Evolutionary conservation across 2,888 invertebrate genomes (phyloP).

Genomic region (Himalopsyche japonica): DNA sequence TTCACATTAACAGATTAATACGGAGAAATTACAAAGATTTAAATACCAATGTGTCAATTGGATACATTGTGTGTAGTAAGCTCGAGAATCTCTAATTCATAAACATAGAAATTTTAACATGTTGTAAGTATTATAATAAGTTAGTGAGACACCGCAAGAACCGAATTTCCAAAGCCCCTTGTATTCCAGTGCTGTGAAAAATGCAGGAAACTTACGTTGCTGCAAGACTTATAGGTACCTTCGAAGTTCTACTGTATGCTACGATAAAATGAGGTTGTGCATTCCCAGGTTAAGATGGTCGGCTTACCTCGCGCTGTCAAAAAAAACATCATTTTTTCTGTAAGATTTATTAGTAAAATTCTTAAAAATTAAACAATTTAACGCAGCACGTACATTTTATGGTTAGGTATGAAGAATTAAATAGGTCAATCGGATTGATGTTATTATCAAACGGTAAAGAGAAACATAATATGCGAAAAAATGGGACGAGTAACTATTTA

Average conservation of each 20-base stretch:
- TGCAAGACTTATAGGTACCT: background rate
- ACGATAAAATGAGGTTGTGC: background rate
- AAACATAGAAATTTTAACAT: background rate
- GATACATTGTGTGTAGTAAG: background rate
- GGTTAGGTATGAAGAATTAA: too few species aligned
- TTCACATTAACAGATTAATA: background rate
- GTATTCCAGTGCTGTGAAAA: background rate
- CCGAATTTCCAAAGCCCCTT: background rate
- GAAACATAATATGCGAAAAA: too few species aligned
- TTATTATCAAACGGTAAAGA: too few species aligned
- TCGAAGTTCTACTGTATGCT: background rate
- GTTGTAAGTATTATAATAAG: background rate
- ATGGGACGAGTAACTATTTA: too few species aligned
- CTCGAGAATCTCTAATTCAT: background rate
- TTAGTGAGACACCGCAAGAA: background rate
- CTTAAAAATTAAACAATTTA: background rate
- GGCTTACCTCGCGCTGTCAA: slow-evolving; percentile 40
- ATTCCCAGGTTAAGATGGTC: background rate
- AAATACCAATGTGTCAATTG: background rate
- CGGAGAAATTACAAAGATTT: background rate
- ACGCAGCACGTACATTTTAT: background rate
- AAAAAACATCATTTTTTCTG: slow-evolving; percentile 13
- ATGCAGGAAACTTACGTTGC: background rate
- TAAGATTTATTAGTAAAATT: background rate
- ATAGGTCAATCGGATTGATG: too few species aligned